phyloP scores from a whole-genome alignment of 1,140 invertebrate genomes.

The Brachionus manjavacas region DNA sequence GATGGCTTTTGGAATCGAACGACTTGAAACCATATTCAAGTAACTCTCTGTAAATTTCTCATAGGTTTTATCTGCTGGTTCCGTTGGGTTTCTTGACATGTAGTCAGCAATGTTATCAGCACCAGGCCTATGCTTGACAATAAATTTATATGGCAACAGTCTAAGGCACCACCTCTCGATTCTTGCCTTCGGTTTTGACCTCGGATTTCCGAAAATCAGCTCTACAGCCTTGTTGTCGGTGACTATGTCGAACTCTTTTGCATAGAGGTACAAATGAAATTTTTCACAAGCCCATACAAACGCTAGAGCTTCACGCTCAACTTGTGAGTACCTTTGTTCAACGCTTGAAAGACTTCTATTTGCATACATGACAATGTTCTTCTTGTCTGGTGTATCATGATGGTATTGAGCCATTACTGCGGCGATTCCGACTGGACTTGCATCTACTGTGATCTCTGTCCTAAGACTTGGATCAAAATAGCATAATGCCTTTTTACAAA shows the following conservation, averaged over 20 bases:
- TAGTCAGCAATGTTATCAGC: not conserved
- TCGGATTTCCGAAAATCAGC: not conserved
- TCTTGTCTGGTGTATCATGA: not conserved
- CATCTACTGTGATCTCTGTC: constrained; percentile 36
- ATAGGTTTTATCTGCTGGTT: not conserved
- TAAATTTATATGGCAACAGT: not conserved
- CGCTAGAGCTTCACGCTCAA: constrained; percentile 41
- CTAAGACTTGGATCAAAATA: not conserved
- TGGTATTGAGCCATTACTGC: constrained; percentile 56
- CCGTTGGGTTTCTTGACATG: not conserved
- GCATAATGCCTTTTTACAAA: not conserved
- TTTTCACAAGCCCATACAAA: not conserved
- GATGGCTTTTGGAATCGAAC: not conserved
- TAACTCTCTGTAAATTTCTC: not conserved
- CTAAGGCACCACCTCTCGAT: not conserved
- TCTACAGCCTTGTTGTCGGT: not conserved
- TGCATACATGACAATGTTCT: constrained; percentile 48
- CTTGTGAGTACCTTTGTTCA: constrained; percentile 47
- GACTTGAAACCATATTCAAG: not conserved
- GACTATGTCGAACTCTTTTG: not conserved
- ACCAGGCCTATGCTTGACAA: not conserved
- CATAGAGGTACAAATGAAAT: not conserved
- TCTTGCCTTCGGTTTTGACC: not conserved
- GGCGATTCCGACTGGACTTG: constrained; percentile 54
- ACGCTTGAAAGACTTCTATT: constrained; percentile 43